A percentile compares a stretch with the other conserved stretches of the same genome.
phyloP scores from a whole-genome alignment of 2,113 vertebrate species.

The Dolichotis patagonum region DNA sequence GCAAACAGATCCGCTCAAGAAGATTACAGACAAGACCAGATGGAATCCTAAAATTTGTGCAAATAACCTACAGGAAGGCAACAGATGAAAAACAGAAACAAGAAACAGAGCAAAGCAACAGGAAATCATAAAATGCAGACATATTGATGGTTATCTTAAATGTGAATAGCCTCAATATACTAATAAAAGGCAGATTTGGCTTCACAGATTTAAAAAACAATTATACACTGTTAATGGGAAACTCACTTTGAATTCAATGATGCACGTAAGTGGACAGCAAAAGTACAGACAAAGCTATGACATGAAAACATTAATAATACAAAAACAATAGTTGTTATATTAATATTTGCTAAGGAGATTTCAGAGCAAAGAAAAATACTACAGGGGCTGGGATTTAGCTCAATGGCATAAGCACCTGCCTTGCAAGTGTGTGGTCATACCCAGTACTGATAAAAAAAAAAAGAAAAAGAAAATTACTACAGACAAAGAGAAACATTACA shows the following conservation, averaged over 20 bases:
- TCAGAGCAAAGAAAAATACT: conserved; percentile 17
- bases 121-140: neutral
- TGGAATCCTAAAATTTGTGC: neutral
- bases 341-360: neutral
- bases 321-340: neutral
- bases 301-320: neutral
- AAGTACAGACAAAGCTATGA: neutral
- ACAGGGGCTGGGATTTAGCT: too few relatives aligned
- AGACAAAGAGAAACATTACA: neutral
- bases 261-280: neutral
- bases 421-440: too few relatives aligned
- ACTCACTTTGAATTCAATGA: conserved; percentile 9
- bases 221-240: neutral
- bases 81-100: neutral
- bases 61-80: neutral
- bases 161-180: neutral
- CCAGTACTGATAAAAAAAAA: too few relatives aligned
- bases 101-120: neutral
- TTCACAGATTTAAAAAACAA: neutral
- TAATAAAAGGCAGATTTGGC: neutral
- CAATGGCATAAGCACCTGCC: too few relatives aligned
- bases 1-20: neutral
- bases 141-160: neutral
- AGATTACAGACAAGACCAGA: neutral
- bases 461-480: conserved; percentile 14